Evolutionary conservation across 2,113 vertebrate species (phyloP), one percentile per base, ranked within the genome.

Genomic region (Leucosticte australis): DNA sequence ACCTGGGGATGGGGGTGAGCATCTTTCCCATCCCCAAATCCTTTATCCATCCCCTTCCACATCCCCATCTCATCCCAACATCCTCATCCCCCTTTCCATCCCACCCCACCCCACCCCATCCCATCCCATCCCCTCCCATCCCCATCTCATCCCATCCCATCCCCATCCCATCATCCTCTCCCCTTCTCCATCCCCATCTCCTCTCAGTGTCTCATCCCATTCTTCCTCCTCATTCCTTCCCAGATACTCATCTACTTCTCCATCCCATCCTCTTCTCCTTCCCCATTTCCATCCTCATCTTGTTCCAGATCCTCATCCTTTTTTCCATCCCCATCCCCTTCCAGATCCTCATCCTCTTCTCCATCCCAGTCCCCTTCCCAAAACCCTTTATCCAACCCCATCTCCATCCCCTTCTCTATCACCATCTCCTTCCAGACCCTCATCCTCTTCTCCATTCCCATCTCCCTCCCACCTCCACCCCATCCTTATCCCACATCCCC

Each of bases 1-100:
- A 99, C 98, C 99, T 99, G 97, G 30, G 75, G 76, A 37, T 1
- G 6, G 8, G 30, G 13, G 41, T 49, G 14, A 90, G 76, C 4
- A 4, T 22, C 42, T 18, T 14, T 33, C 2, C 3, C 8, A 6
- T 9, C n/a, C 49, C 19, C 11, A 6, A 2, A 5, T 10, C 49
- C 52, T 9, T n/a, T 1, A n/a, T 7, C 53, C 53, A 46, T n/a
- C 24, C 10, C 3, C 33, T 53, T 50, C 42, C 8, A 7, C 56
- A 31, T 47, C 23, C n/a, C 33, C 31, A 18, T 12, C 15, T 8
- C 9, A 28, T 60, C 21, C 37, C 52, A 47, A 8, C 7, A 0
- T 19, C 13, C 20, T 22, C 46, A 50, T 6, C n/a, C 12, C 2
- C 13, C 33, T 26, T 11, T 15, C 24, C 47, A 49, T 49, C 31